Percentiles rank a stretch among this genome's conserved stretches.
Conservation (phyloP, 2,797 vertebrate species). For the Podargus strigoides region DNA sequence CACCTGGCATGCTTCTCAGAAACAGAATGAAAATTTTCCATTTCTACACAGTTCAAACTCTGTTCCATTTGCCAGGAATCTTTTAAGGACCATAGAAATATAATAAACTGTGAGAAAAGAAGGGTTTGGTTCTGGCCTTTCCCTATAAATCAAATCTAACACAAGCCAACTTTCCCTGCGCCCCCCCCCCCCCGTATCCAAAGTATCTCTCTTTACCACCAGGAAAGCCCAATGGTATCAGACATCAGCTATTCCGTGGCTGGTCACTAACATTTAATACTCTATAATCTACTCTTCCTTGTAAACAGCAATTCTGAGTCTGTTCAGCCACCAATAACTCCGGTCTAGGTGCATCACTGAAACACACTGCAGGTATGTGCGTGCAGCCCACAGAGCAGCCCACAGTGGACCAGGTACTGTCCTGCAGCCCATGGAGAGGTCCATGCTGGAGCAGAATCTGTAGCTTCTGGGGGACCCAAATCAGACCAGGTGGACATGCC, state of each 20-base stretch:
- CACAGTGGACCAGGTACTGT: background rate
- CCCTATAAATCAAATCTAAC: background rate
- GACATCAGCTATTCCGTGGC: background rate
- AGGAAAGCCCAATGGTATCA: background rate
- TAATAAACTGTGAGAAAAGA: background rate
- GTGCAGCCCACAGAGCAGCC: background rate
- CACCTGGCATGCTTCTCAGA: background rate
- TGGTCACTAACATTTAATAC: background rate
- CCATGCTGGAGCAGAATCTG: background rate
- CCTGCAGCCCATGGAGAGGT: background rate
- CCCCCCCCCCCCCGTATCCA: background rate
- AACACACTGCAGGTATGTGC: background rate
- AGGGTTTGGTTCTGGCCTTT: background rate
- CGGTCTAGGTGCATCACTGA: background rate
- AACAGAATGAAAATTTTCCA: background rate
- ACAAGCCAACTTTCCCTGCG: no score
- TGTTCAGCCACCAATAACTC: background rate
- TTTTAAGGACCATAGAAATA: background rate
- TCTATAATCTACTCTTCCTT: background rate
- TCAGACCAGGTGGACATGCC: background rate
- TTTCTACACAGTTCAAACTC: background rate
- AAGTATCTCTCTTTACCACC: background rate
- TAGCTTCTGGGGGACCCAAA: background rate
- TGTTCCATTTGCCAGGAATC: background rate
- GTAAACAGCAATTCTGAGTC: background rate